Evolutionary conservation across 2,113 vertebrate species (phyloP), one percentile per base, ranked within the genome.

Genomic region (Periophthalmodon schlosseri): DNA sequence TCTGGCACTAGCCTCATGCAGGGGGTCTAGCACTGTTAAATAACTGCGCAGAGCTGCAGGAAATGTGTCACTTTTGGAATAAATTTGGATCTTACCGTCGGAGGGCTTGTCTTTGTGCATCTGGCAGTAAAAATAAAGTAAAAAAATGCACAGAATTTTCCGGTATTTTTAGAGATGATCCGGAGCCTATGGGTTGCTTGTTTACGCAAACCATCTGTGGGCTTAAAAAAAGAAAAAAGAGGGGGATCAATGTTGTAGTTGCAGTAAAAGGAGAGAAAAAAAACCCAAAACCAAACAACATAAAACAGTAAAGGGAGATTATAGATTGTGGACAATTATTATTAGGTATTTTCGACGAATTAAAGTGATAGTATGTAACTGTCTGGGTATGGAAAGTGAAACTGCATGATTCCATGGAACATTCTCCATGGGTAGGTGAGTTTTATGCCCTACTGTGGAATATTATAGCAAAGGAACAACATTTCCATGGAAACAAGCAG

Each of bases 151-250:
- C 54, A 44, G 57, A 50, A 58, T 54, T 58, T 70, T 67, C 60
- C 1, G 20, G n/a, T 65, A 65, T 65, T 65, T 65, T n/a, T 20
- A 39, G 5, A 49, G 5, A 60, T 66, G 18, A 79, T 70, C 39
- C 28, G 34, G 5, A 72, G 28, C 57, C 24, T 28, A 39, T 47
- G 21, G n/a, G 52, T 52, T 36, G 21, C 47, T 14, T 49, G 61
- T 79, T 73, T 68, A 58, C 39, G 72, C 52, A 49, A 70, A 70
- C 39, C 15, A 39, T 57, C n/a, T n/a, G 9, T 16, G 68, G 73
- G 72, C 28, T n/a, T 12, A 54, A 3, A 34, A 21, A 23, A 66
- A 66, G 9, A 54, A 16, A 34, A 56, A 74, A 10, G 0, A 16
- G 20, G 23, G 33, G 2, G 24, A 44, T 70, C 65, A 56, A 72